Evolutionary conservation across 2,888 invertebrate species (phyloP).

Genomic region (Drosophila quasianomalipes): DNA sequence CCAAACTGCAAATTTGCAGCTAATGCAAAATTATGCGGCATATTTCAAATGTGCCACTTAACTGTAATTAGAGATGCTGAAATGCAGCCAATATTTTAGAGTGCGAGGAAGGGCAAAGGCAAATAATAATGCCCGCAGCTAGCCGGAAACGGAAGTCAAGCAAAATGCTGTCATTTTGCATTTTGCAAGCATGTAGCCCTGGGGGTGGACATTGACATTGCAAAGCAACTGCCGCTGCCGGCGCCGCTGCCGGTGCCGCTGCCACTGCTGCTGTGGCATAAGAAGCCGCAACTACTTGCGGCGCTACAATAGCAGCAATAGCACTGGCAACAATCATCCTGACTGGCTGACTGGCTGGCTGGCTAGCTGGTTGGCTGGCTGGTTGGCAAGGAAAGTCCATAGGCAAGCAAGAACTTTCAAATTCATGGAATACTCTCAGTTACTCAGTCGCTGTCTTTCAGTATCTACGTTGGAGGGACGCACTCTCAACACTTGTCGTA

Average conservation of each 20-base stretch:
- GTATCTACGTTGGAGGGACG: constrained; percentile 21
- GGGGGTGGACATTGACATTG: constrained; percentile 69
- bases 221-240: constrained; percentile 31
- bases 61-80: constrained; percentile 65
- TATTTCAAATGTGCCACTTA: constrained; percentile 56
- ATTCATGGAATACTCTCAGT: constrained; percentile 58
- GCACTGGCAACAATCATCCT: constrained; percentile 47
- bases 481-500: constrained; percentile 65
- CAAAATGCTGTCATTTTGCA: constrained; percentile 75
- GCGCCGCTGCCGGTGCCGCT: neutral
- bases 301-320: constrained; percentile 22
- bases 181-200: constrained; percentile 42
- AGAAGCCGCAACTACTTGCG: constrained; percentile 58
- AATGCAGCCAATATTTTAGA: constrained; percentile 61
- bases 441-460: constrained; percentile 5
- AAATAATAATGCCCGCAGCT: constrained; percentile 52
- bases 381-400: constrained; percentile 48
- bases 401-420: constrained; percentile 53
- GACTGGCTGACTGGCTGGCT: constrained; percentile 25
- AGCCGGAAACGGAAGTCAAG: constrained; percentile 74
- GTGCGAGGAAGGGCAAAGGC: constrained; percentile 34
- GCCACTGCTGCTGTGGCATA: constrained; percentile 29
- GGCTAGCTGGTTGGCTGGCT: constrained; percentile 35
- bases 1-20: constrained; percentile 47
- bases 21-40: constrained; percentile 62